Evolutionary conservation across 2,888 invertebrate genomes (phyloP), one percentile per base, ranked within the genome.

Genomic region (Ennomos quercinarius): DNA sequence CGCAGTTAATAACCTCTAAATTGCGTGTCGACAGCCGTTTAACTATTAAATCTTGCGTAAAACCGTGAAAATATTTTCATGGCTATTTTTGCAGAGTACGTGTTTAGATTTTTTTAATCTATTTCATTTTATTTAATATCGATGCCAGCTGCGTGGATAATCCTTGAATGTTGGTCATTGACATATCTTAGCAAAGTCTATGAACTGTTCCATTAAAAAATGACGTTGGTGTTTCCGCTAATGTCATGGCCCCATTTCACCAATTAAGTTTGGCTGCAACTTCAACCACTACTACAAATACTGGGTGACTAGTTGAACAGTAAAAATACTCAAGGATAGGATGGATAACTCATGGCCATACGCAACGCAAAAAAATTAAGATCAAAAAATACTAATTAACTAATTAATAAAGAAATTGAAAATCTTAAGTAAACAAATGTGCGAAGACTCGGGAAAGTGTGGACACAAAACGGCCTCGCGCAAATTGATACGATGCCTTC

Each of bases 231-330:
- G 4, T 27, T 38, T 3, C n/a, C 50, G 50, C 40, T n/a, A 11
- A 36, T 41, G 10, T 47, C 9, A 35, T 52, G 49, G 60, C 57
- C 60, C 46, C 34, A 51, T 42, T 42, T 12, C 40, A 55, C 48
- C 55, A 39, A 63, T 55, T 53, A 64, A 45, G 57, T 63, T 53
- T 46, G 38, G 35, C 43, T 53, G 35, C 17, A 47, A 58, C 51
- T 61, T 36, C 9, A 42, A 42, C 27, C 6, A 3, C 6, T 27
- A 27, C 27, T 27, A 27, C 27, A 27, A 27, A 27, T 6, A 27
- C 27, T 27, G 27, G 6, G 27, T 27, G 6, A 27, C 4, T 6
- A 27, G 27, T 6, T 27, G 27, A 4, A 3, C 27, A 27, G 5
- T 27, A 6, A 27, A 27, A 27, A 27, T 27, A 27, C 27, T 27